Base-by-base conservation (phyloP, 1,140 invertebrate species). In the Lordiphosa collinella region DNA sequence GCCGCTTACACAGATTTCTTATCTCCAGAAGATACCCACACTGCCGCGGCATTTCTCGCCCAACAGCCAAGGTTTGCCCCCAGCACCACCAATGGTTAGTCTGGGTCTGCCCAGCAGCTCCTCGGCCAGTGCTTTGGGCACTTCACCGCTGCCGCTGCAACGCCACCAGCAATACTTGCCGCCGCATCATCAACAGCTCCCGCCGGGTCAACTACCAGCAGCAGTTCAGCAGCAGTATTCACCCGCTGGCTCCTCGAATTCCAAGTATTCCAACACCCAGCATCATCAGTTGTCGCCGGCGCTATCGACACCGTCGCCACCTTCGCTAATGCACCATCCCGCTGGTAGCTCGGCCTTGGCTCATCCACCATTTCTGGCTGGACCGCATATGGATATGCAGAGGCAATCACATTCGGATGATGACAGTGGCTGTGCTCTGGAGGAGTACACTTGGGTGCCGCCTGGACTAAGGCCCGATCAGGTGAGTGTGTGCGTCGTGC, bases 361-460 rank as follows among this genome's bases (percentile, higher is more conserved):
- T 7, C 22, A 25, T 25, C 22, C 22, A 3, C 75, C 73, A 10
- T 89, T 91, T 71, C 88, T 92, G 12, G 86, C 91, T 29, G 91
- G 89, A 3, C 78, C 91, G 13, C 87, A 92, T 53, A 91, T 90
- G 36, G 92, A 96, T 86, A 94, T 94, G 62, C 95, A 96, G 79
- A 90, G 96, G 34, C 96, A 98, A 85, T 97, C 96, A 2, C 97
- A 98, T 78, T 97, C 95, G 40, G 97, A 99, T 89, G 97, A 99
- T 87, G 98, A 99, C 90, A 97, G 96, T 40, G 97, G 98, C 6
- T 99, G 97, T 88, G 97, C 97, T 4, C 91, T 99, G 40, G 97
- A 99, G 87, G 98, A 99, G 88, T 99, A 99, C 90, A 97, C 97
- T 0, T 99, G 98, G 98, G 96, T 99, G 40, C 98, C 98, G 34